Conservation (phyloP, 2,888 invertebrate genomes). For the Cryptocheilus praepositus region DNA sequence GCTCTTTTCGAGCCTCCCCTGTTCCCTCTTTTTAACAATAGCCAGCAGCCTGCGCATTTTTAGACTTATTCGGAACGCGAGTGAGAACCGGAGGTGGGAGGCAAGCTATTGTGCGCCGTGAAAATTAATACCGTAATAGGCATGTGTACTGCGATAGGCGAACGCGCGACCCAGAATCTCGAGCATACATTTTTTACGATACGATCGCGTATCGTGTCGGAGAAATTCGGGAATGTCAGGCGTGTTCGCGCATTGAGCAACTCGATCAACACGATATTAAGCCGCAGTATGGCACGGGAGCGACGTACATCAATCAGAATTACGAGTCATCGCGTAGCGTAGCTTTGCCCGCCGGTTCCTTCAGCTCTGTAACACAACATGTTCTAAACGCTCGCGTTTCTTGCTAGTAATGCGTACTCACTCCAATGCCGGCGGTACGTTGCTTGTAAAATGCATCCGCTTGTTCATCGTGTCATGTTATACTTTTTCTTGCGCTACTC, state of each 20-base stretch:
- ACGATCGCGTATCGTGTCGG: constrained; percentile 22
- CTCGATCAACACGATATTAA: constrained; percentile 29
- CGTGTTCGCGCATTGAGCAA: constrained; percentile 7
- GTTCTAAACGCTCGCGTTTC: background rate
- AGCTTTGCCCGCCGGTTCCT: background rate
- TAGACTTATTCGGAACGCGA: no score
- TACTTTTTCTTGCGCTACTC: constrained; percentile 10
- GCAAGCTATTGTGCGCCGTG: no score
- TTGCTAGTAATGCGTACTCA: background rate
- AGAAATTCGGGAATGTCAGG: constrained; percentile 31
- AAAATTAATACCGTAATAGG: no score
- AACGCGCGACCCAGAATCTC: no score
- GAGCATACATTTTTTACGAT: constrained; percentile 13
- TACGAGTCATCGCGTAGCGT: constrained; percentile 1
- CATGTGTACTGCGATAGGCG: no score
- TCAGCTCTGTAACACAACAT: background rate
- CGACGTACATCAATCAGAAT: constrained; percentile 4
- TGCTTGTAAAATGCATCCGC: background rate
- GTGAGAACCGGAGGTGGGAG: no score
- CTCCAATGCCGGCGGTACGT: background rate
- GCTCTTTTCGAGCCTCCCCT: no score
- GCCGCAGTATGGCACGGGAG: constrained; percentile 1
- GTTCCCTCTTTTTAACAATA: no score
- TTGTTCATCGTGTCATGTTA: constrained; percentile 7
- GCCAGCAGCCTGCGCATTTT: no score